phyloP scores from a whole-genome alignment of 1,140 invertebrate species.

The Trinorchestia longiramus region DNA sequence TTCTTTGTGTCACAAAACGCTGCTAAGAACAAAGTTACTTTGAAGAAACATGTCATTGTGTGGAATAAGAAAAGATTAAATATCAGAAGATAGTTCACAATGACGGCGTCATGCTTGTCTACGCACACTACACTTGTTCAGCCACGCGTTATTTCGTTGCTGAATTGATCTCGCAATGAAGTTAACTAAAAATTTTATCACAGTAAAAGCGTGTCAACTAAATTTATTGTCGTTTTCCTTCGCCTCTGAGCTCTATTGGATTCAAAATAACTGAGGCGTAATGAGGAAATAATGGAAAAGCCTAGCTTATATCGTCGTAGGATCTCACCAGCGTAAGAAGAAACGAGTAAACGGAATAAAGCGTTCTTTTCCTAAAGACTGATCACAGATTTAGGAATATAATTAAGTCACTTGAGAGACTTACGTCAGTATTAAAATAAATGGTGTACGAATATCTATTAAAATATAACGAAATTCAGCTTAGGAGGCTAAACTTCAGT shows the following conservation, averaged over 20 bases:
- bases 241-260: background rate
- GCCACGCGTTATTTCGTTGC: background rate
- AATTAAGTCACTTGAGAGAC: background rate
- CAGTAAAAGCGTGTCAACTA: background rate
- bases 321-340: background rate
- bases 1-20: background rate
- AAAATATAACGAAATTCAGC: background rate
- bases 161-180: background rate
- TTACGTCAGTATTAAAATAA: background rate
- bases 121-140: background rate
- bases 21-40: background rate
- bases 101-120: too few relatives aligned
- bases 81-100: background rate
- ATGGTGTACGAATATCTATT: background rate
- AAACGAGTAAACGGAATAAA: background rate
- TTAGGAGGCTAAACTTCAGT: background rate
- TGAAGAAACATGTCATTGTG: background rate
- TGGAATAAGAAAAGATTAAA: background rate
- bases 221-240: background rate
- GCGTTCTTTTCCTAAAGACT: background rate
- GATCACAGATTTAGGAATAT: background rate
- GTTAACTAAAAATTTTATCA: background rate
- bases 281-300: background rate
- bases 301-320: background rate
- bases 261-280: background rate